Evolutionary conservation across 2,888 invertebrate species (phyloP).

Genomic region (Apodemia duryi): DNA sequence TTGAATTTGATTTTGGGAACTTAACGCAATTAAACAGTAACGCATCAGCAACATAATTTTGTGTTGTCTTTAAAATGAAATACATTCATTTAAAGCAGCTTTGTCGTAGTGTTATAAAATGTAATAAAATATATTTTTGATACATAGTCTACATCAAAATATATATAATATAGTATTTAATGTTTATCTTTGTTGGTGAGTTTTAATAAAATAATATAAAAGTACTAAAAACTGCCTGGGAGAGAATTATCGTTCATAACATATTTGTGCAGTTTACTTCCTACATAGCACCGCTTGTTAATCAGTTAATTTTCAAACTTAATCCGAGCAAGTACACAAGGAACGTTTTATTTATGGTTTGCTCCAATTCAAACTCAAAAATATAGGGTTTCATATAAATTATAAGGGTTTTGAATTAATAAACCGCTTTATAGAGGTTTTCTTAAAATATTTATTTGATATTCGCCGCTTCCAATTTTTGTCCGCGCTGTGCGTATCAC

Average conservation of each 20-base stretch:
- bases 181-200: background rate
- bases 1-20: background rate
- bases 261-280: background rate
- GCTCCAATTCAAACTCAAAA: no score
- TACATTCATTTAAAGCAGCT: background rate
- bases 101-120: background rate
- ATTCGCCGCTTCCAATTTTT: no score
- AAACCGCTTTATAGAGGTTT: no score
- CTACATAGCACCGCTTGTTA: no score
- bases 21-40: background rate
- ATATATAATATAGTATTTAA: background rate
- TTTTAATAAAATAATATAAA: background rate
- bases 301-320: no score
- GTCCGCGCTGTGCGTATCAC: no score
- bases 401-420: no score
- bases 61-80: background rate
- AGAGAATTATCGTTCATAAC: background rate
- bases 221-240: background rate
- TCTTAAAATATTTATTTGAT: no score
- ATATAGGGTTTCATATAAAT: no score
- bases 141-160: background rate
- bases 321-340: no score
- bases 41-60: background rate
- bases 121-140: conserved; percentile 4
- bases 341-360: no score